Evolutionary conservation across 2,888 invertebrate genomes (phyloP).

Genomic region (Latrodectus hesperus): DNA sequence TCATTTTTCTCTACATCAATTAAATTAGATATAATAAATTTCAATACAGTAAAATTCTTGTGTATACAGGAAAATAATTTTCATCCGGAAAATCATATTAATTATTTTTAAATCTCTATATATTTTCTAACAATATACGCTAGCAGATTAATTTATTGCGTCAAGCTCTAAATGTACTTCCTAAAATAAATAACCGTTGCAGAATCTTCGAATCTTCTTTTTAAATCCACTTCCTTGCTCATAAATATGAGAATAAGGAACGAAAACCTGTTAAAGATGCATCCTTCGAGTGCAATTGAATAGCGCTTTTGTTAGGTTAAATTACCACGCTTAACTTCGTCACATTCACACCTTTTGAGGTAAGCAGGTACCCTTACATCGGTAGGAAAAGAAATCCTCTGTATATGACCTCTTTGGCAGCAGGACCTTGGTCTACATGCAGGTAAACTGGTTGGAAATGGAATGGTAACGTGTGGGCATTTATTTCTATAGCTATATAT

Average conservation of each 20-base stretch:
- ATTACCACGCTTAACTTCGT: background rate
- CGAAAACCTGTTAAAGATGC: background rate
- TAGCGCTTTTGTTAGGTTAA: background rate
- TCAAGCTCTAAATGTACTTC: no score
- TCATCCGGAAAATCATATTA: no score
- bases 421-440: slow-evolving; percentile 46
- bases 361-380: slow-evolving; percentile 27
- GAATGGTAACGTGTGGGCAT: slow-evolving; percentile 1
- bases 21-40: no score
- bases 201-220: no score
- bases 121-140: no score
- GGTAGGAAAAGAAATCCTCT: background rate
- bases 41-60: no score
- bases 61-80: no score
- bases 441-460: slow-evolving; percentile 1
- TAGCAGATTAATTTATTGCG: no score
- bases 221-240: background rate
- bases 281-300: background rate
- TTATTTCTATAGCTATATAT: background rate
- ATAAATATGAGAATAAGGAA: background rate
- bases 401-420: slow-evolving; percentile 29
- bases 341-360: slow-evolving; percentile 29
- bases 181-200: no score
- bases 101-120: no score
- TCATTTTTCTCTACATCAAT: no score